These are phyloP conservation scores for Peromyscus melanophrys DNA, from an alignment of 2,797 vertebrate species.

Conservation along the genomic window DNA sequence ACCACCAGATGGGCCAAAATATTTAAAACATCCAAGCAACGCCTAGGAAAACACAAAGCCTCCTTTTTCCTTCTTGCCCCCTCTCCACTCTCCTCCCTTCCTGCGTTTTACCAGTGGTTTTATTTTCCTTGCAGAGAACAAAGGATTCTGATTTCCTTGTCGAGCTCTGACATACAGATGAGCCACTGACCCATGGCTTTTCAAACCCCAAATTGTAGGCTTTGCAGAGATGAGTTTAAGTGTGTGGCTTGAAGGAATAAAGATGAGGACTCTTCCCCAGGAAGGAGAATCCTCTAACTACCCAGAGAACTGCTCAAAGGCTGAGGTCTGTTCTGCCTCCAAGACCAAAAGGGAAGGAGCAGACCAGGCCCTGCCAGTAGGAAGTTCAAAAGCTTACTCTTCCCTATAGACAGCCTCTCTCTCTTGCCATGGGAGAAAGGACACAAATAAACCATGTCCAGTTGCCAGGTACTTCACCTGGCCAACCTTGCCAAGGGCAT, in stretches of 20 bases:
- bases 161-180: not conserved
- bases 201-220: constrained; percentile 10
- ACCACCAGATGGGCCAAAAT: constrained; percentile 43
- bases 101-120: not conserved
- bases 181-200: constrained; percentile 21
- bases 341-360: not conserved
- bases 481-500: not conserved
- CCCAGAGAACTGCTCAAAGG: constrained; percentile 7
- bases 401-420: not conserved
- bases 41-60: constrained; percentile 46
- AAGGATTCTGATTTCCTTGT: not conserved
- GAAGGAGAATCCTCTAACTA: constrained; percentile 17
- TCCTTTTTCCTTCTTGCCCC: not conserved
- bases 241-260: not conserved
- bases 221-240: not conserved
- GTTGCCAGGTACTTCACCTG: not conserved
- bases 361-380: not conserved
- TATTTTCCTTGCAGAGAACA: constrained; percentile 23
- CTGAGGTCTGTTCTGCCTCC: not conserved
- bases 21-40: constrained; percentile 56
- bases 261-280: constrained; percentile 11
- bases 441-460: not conserved
- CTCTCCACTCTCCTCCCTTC: not conserved
- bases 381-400: not conserved
- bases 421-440: not conserved